Evolutionary conservation across 2,113 vertebrate species (phyloP).

Genomic region (Oncorhynchus gorbuscha): DNA sequence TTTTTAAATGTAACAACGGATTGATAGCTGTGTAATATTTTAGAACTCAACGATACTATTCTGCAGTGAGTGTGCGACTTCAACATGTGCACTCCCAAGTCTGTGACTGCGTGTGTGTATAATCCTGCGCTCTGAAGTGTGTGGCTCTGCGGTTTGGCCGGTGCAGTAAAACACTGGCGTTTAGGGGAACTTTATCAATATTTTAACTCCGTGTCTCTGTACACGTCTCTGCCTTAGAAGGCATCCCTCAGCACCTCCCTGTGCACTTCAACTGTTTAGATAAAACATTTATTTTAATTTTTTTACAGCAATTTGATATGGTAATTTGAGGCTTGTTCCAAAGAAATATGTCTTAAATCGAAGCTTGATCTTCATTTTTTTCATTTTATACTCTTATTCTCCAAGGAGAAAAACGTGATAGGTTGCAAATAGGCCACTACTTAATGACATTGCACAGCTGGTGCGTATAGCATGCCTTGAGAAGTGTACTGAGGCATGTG

Average conservation of each 20-base stretch:
- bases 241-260: background rate
- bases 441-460: constrained; percentile 4
- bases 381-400: background rate
- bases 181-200: constrained; percentile 44
- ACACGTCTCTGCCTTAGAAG: background rate
- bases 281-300: background rate
- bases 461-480: background rate
- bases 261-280: background rate
- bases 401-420: background rate
- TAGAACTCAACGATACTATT: background rate
- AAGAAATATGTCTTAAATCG: background rate
- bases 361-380: background rate
- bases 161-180: constrained; percentile 33
- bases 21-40: background rate
- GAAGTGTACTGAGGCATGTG: constrained; percentile 12
- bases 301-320: background rate
- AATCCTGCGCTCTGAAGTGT: background rate
- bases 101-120: background rate
- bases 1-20: background rate
- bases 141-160: constrained; percentile 43
- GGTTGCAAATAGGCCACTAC: constrained; percentile 6
- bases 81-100: background rate
- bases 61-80: background rate
- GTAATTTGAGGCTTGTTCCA: background rate
- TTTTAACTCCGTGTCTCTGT: constrained; percentile 37